Conservation (phyloP, 2,113 vertebrate genomes). For the Neodon shergylaensis region DNA sequence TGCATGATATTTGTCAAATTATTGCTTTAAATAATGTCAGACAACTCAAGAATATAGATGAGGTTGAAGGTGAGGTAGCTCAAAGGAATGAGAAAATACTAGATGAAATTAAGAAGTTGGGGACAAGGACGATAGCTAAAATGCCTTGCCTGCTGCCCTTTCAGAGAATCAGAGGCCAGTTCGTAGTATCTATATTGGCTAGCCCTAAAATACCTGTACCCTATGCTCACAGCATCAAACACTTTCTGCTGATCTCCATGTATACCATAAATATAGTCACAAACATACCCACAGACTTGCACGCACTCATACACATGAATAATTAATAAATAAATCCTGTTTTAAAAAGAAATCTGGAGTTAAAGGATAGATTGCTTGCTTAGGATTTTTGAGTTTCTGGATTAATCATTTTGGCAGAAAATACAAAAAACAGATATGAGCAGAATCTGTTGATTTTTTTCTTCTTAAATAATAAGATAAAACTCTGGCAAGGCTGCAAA, state of each 20-base stretch:
- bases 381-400: not conserved
- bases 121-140: not conserved
- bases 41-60: not conserved
- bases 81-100: not conserved
- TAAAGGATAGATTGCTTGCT: not conserved
- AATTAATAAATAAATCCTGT: not conserved
- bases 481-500: not conserved
- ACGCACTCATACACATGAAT: not conserved
- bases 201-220: not conserved
- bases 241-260: not conserved
- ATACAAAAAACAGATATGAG: not conserved
- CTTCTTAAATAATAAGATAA: conserved; percentile 9
- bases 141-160: not conserved
- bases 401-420: not conserved
- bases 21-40: not conserved
- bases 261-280: not conserved
- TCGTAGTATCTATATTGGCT: not conserved
- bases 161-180: not conserved
- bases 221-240: not conserved
- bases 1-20: not conserved
- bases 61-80: not conserved
- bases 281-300: not conserved
- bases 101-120: not conserved
- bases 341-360: not conserved
- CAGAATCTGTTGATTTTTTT: not conserved